Base-by-base conservation (phyloP, 35 echinoderm and acorn worm species). In the Eucidaris tribuloides region DNA sequence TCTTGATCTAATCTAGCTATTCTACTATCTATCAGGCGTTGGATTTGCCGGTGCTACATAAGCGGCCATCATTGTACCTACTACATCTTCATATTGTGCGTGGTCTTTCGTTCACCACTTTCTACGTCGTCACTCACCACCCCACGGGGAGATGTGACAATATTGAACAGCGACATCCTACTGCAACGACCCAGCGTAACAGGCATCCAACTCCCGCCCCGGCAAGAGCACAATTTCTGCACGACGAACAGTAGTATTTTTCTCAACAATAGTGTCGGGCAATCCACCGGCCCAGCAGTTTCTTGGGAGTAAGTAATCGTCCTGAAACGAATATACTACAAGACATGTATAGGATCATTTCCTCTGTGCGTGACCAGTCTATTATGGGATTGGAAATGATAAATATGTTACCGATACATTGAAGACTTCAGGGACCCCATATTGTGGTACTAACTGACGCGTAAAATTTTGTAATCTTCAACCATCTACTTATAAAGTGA, bases 251-350 rank as follows among this genome's bases (percentile, higher is more conserved):
- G 32, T 5, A 43, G 79, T 24, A n/a, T n/a, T n/a, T n/a, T n/a
- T n/a, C n/a, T n/a, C n/a, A n/a, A n/a, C n/a, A n/a, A n/a, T n/a
- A n/a, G n/a, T n/a, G n/a, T 82, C 2, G 88, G 83, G 6, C 76
- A 96, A 80, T 91, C n/a, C 93, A 19, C 88, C 93, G 25, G 88
- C 93, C 31, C 82, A 91, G 31, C 81, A 96, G 57, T 96, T 79
- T n/a, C n/a, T 70, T 96, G 93, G 93, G 83, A 96, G 93, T 96
- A 91, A 96, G 93, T n/a, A n/a, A n/a, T n/a, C n/a, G n/a, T n/a
- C n/a, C n/a, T n/a, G n/a, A n/a, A n/a, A n/a, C n/a, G n/a, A n/a
- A n/a, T n/a, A n/a, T n/a, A n/a, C n/a, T n/a, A n/a, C n/a, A n/a
- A n/a, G n/a, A n/a, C n/a, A n/a, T n/a, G n/a, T n/a, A n/a, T n/a